phyloP scores from a whole-genome alignment of 2,888 invertebrate genomes.

The Lucinisca nassula region DNA sequence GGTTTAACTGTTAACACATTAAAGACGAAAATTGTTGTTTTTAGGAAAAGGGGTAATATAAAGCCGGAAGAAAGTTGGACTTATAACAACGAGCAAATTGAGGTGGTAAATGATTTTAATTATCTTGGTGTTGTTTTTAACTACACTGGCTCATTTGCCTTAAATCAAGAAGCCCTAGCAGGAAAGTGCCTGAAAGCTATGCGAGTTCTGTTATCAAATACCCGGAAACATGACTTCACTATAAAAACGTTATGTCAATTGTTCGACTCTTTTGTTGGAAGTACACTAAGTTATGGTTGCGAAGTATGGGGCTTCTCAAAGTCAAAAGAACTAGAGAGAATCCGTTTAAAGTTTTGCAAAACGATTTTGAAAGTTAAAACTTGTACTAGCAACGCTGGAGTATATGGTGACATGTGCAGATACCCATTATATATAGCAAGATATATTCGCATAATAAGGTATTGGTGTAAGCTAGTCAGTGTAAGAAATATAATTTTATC shows the following conservation, averaged over 20 bases:
- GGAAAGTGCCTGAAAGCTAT: constrained; percentile 30
- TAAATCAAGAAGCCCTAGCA: not conserved
- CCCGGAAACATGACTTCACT: not conserved
- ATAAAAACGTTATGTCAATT: constrained; percentile 17
- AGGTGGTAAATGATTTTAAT: constrained; percentile 21
- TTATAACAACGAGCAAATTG: not conserved
- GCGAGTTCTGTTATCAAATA: constrained; percentile 4
- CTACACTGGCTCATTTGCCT: constrained; percentile 2
- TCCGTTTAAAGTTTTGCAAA: constrained; percentile 38
- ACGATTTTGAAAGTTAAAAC: constrained; percentile 1
- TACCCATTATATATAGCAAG: constrained; percentile 29
- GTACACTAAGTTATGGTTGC: constrained; percentile 26
- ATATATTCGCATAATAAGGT: constrained; percentile 16
- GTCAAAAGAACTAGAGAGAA: constrained; percentile 14
- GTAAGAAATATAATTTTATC: constrained; percentile 2
- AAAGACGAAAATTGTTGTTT: constrained; percentile 11
- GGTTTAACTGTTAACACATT: not conserved
- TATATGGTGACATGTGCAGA: constrained; percentile 34
- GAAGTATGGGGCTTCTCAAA: constrained; percentile 13
- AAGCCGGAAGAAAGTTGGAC: constrained; percentile 5
- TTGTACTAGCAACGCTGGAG: constrained; percentile 15
- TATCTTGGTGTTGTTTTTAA: constrained; percentile 22
- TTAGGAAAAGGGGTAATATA: not conserved
- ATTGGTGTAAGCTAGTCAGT: not conserved
- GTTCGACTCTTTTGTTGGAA: constrained; percentile 35